These are phyloP conservation scores for Pluvialis apricaria DNA, from an alignment of 2,113 vertebrate species.

Conservation along the genomic window DNA sequence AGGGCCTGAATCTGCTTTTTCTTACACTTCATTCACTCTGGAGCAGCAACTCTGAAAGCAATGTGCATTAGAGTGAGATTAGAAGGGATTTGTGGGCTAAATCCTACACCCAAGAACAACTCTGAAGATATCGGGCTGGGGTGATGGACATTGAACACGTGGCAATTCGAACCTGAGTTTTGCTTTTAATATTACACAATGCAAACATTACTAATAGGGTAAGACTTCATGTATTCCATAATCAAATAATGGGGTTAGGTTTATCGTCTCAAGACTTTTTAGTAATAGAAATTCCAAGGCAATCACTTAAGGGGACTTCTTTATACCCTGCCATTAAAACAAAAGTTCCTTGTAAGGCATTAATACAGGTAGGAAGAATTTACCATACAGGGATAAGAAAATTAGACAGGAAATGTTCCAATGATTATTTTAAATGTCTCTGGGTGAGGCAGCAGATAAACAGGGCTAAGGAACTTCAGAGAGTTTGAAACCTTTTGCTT, in stretches of 20 bases:
- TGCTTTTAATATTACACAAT: not conserved
- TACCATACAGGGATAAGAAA: not conserved
- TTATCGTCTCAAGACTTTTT: not conserved
- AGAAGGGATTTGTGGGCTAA: not conserved
- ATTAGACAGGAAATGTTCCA: not conserved
- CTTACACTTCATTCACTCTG: not conserved
- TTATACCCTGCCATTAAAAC: not conserved
- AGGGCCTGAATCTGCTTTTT: not conserved
- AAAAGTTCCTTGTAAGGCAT: not conserved
- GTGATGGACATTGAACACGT: not conserved
- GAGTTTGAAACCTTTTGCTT: not conserved
- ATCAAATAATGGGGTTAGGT: not conserved
- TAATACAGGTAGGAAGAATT: not conserved
- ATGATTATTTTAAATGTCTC: not conserved
- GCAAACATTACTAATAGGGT: not conserved
- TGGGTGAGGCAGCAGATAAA: conserved; percentile 28
- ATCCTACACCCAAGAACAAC: not conserved
- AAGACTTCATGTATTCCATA: not conserved
- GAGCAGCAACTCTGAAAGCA: not conserved
- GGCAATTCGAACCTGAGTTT: not conserved
- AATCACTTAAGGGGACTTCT: not conserved
- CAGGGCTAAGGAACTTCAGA: not conserved
- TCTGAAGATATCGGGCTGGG: not conserved
- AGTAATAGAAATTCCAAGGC: not conserved
- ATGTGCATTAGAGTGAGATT: not conserved